Evolutionary conservation across 2,113 vertebrate species (phyloP).

Genomic region (Motacilla alba): DNA sequence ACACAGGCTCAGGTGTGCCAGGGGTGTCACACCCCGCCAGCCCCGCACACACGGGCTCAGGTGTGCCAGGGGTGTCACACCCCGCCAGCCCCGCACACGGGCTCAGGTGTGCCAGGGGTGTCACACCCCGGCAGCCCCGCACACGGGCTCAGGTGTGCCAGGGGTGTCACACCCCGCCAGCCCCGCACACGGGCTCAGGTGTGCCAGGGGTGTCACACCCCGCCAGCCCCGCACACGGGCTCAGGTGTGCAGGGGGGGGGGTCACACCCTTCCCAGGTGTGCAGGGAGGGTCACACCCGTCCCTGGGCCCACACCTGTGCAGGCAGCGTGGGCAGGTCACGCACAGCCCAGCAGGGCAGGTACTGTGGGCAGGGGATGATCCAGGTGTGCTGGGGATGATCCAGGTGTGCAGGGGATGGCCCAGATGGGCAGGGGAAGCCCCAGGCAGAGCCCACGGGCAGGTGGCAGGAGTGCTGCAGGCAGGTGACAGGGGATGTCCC

Average conservation of each 20-base stretch:
- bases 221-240: no score
- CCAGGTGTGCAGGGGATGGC: neutral
- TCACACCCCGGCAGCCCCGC: no score
- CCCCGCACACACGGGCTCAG: no score
- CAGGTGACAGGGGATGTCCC: neutral
- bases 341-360: neutral
- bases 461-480: neutral
- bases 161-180: no score
- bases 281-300: neutral
- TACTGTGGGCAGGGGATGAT: neutral
- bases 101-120: no score
- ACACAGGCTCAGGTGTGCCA: no score
- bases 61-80: no score
- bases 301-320: neutral
- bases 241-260: neutral
- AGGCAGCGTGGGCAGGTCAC: rapidly evolving
- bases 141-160: neutral
- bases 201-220: neutral
- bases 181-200: no score
- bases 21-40: no score
- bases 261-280: neutral
- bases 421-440: neutral
- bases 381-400: neutral
- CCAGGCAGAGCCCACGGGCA: neutral
- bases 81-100: no score